phyloP scores from a whole-genome alignment of 2,797 vertebrate genomes.

The Sebastes goodei region DNA sequence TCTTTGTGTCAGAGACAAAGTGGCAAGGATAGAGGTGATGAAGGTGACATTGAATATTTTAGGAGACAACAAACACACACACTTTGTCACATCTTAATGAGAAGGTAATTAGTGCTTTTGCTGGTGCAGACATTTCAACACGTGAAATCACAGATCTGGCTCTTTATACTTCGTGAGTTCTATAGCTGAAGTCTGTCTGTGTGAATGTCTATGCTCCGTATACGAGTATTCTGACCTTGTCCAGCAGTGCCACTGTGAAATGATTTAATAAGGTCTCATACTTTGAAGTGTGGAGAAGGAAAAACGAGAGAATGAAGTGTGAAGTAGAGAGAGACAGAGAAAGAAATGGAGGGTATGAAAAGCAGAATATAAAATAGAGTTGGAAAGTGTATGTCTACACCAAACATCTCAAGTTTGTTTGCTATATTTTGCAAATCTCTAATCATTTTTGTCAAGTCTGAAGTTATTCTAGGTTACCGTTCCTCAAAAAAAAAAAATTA shows the following conservation, averaged over 20 bases:
- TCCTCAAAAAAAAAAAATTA: not conserved
- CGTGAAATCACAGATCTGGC: not conserved
- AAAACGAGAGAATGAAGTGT: not conserved
- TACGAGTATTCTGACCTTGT: constrained; percentile 36
- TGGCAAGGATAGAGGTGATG: not conserved
- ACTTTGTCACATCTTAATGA: constrained; percentile 18
- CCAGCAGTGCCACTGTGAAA: constrained; percentile 16
- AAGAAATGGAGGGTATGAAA: not conserved
- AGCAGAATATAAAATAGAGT: not conserved
- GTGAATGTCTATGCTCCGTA: not conserved
- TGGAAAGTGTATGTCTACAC: not conserved
- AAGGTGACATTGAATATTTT: not conserved
- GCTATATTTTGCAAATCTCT: not conserved
- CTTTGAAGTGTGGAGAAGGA: not conserved
- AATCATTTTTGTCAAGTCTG: not conserved
- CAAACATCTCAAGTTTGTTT: not conserved
- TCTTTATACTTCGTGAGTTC: not conserved
- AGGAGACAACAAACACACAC: not conserved
- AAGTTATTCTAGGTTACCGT: not conserved
- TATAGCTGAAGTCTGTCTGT: not conserved
- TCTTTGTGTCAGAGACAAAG: constrained; percentile 1
- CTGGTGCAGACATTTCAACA: constrained; percentile 3
- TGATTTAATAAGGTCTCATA: constrained; percentile 12
- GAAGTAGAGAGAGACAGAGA: not conserved
- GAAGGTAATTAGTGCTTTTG: constrained; percentile 21